Evolutionary conservation across 2,888 invertebrate species (phyloP).

Genomic region (Aphodius sticticus): DNA sequence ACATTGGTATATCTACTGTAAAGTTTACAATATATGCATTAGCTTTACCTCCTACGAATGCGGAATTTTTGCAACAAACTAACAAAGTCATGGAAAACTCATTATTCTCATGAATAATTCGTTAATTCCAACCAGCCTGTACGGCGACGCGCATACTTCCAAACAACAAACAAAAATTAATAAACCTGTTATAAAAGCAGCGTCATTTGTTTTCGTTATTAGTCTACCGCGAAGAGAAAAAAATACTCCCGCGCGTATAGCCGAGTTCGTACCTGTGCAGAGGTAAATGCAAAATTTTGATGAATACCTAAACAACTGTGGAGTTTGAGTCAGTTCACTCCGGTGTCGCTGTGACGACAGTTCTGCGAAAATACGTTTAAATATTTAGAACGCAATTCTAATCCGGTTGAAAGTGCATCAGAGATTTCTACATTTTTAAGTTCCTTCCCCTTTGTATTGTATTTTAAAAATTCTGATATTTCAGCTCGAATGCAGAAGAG

Average conservation of each 20-base stretch:
- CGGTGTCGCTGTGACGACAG: not conserved
- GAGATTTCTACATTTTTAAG: not conserved
- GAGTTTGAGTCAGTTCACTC: not conserved
- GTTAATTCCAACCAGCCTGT: not conserved
- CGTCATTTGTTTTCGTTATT: not conserved
- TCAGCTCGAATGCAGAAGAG: no score
- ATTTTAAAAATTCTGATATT: no score
- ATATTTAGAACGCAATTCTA: not conserved
- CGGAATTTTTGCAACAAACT: not conserved
- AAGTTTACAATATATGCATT: not conserved
- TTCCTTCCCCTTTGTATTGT: no score
- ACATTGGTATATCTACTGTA: no score
- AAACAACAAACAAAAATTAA: slow-evolving; percentile 4
- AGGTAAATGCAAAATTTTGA: not conserved
- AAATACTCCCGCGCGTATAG: no score
- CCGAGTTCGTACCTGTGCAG: no score
- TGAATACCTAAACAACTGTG: not conserved
- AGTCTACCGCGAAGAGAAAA: not conserved
- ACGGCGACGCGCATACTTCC: not conserved
- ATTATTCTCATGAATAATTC: not conserved
- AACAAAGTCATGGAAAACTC: not conserved
- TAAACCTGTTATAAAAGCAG: not conserved
- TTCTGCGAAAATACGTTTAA: not conserved
- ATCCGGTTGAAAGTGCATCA: not conserved
- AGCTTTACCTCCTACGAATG: not conserved